These are phyloP conservation scores for Odobenus rosmarus DNA, from an alignment of 2,113 vertebrate genomes.

Conservation along the genomic window DNA sequence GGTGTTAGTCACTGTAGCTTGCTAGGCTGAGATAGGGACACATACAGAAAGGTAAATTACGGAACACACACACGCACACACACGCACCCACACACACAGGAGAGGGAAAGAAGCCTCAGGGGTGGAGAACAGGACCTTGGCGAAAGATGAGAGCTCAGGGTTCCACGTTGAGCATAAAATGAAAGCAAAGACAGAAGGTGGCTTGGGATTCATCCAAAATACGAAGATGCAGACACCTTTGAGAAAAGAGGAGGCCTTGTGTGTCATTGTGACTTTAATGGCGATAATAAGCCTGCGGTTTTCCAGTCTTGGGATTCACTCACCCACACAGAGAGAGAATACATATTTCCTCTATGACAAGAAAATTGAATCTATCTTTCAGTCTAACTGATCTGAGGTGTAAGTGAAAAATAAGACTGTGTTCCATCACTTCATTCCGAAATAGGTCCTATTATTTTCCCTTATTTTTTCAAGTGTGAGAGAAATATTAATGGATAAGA, in stretches of 20 bases:
- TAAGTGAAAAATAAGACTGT: not conserved
- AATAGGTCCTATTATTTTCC: slow-evolving; percentile 51
- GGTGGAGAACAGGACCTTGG: not conserved
- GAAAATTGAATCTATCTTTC: slow-evolving; percentile 73
- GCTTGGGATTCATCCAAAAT: not conserved
- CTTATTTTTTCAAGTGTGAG: not conserved
- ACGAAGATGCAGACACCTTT: not conserved
- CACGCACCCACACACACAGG: not conserved
- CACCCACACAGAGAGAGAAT: slow-evolving; percentile 38
- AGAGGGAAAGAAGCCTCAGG: not conserved
- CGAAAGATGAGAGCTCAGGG: not conserved
- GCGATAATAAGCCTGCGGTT: not conserved
- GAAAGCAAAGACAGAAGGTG: not conserved
- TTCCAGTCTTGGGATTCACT: slow-evolving; percentile 32
- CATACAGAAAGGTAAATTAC: not conserved
- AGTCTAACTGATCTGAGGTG: not conserved
- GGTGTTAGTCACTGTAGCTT: not conserved
- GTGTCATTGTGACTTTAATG: slow-evolving; percentile 29
- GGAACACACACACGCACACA: not conserved
- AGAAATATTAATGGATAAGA: not conserved
- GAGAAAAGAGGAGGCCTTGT: not conserved
- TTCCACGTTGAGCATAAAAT: not conserved
- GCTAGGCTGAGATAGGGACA: not conserved
- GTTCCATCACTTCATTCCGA: slow-evolving; percentile 1
- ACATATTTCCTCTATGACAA: slow-evolving; percentile 33